phyloP scores from a whole-genome alignment of 2,797 vertebrate genomes.

The Coilia nasus region DNA sequence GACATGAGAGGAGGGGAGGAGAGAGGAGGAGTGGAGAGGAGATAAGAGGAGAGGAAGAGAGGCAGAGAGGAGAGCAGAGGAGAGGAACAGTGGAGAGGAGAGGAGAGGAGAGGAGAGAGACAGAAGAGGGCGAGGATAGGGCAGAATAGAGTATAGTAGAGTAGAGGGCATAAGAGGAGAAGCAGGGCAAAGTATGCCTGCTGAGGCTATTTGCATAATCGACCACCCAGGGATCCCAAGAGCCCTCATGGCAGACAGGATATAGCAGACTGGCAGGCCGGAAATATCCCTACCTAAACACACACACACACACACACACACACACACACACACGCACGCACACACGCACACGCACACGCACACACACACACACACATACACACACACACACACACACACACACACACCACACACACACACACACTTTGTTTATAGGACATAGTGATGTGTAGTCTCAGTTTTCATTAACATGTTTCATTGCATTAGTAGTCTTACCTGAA shows the following conservation, averaged over 20 bases:
- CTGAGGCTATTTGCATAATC: constrained; percentile 49
- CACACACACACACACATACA: neutral
- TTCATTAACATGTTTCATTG: neutral
- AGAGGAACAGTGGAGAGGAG: neutral
- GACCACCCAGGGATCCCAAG: constrained; percentile 35
- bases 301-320: constrained; percentile 34
- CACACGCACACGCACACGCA: neutral
- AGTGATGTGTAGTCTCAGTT: too few species aligned
- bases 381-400: neutral
- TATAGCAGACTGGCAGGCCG: constrained; percentile 47
- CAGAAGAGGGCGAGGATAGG: too few species aligned
- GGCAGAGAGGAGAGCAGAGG: neutral
- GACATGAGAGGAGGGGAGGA: too few species aligned
- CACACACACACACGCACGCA: neutral
- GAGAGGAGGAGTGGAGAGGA: too few species aligned
- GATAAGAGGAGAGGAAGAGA: too few species aligned
- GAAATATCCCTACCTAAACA: constrained; percentile 43
- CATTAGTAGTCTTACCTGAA: neutral
- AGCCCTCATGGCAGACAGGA: constrained; percentile 47
- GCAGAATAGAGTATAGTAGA: too few species aligned
- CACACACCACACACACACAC: neutral
- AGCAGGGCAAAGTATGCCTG: neutral
- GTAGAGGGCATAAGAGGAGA: neutral
- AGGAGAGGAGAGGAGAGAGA: neutral
- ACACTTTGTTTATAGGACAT: neutral